phyloP scores from a whole-genome alignment of 1,140 invertebrate species.

The Penaeus japonicus region DNA sequence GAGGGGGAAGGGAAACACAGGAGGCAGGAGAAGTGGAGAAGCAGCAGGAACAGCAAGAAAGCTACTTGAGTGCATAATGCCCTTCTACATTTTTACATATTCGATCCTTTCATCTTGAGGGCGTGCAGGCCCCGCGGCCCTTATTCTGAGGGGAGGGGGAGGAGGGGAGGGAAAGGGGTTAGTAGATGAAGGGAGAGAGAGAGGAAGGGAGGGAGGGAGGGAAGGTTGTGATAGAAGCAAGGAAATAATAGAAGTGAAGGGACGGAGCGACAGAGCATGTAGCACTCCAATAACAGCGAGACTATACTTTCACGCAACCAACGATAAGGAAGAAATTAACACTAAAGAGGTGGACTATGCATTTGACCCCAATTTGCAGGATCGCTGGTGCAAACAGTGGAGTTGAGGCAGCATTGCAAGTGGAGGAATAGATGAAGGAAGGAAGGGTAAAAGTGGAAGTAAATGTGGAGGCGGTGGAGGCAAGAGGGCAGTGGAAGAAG shows the following conservation, averaged over 20 bases:
- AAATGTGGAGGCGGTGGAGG: too few species aligned
- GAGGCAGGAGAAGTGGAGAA: neutral
- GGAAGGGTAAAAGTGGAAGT: too few species aligned
- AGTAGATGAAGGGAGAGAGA: neutral
- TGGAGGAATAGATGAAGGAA: too few species aligned
- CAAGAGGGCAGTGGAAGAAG: too few species aligned
- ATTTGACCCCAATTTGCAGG: too few species aligned
- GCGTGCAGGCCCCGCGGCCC: constrained; percentile 13
- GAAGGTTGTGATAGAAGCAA: neutral
- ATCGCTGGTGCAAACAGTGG: too few species aligned
- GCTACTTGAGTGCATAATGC: constrained; percentile 38
- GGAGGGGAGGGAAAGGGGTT: neutral
- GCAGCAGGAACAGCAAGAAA: constrained; percentile 7
- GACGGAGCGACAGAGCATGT: neutral
- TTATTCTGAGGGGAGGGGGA: neutral
- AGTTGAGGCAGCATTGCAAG: too few species aligned
- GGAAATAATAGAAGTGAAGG: neutral
- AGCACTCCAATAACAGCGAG: too few species aligned
- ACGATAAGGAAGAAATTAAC: too few species aligned
- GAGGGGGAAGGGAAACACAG: neutral
- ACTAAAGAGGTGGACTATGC: too few species aligned
- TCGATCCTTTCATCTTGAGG: constrained; percentile 45
- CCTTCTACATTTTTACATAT: constrained; percentile 45
- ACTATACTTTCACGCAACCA: too few species aligned
- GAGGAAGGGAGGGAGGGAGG: neutral